phyloP scores from a whole-genome alignment of 2,888 invertebrate genomes.

The Eulithis testata region DNA sequence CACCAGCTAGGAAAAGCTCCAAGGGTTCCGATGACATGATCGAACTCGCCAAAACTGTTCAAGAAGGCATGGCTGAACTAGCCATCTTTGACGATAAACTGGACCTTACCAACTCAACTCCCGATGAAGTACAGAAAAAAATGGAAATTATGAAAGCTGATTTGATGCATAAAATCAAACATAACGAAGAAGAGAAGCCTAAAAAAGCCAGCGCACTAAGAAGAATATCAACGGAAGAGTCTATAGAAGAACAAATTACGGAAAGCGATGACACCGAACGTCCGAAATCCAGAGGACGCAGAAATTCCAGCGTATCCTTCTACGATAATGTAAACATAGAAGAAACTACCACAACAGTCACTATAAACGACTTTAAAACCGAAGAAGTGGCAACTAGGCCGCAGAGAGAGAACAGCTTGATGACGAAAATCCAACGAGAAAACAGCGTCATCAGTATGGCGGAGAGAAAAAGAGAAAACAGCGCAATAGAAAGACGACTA shows the following conservation, averaged over 20 bases:
- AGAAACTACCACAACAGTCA: slow-evolving; percentile 52
- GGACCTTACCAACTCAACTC: slow-evolving; percentile 54
- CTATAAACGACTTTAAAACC: slow-evolving; percentile 51
- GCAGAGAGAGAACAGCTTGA: slow-evolving; percentile 46
- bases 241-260: slow-evolving; percentile 67
- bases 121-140: slow-evolving; percentile 68
- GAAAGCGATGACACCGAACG: slow-evolving; percentile 55
- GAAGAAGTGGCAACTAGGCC: slow-evolving; percentile 47
- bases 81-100: slow-evolving; percentile 63
- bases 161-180: slow-evolving; percentile 72
- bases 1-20: slow-evolving; percentile 65
- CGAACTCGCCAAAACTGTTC: slow-evolving; percentile 82
- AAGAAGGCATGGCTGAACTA: slow-evolving; percentile 82
- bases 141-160: slow-evolving; percentile 72
- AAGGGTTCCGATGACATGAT: slow-evolving; percentile 74
- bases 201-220: slow-evolving; percentile 65
- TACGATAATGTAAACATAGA: slow-evolving; percentile 55
- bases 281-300: slow-evolving; percentile 71
- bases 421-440: slow-evolving; percentile 49
- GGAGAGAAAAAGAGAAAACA: slow-evolving; percentile 47
- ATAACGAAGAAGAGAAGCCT: slow-evolving; percentile 57
- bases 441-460: slow-evolving; percentile 28
- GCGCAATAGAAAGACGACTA: slow-evolving; percentile 56
- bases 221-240: slow-evolving; percentile 66
- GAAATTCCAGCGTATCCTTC: slow-evolving; percentile 69